A percentile compares a stretch with the other conserved stretches of the same genome.
Evolutionary conservation across 2,888 invertebrate species (phyloP).

Genomic region (Griposia aprilina): DNA sequence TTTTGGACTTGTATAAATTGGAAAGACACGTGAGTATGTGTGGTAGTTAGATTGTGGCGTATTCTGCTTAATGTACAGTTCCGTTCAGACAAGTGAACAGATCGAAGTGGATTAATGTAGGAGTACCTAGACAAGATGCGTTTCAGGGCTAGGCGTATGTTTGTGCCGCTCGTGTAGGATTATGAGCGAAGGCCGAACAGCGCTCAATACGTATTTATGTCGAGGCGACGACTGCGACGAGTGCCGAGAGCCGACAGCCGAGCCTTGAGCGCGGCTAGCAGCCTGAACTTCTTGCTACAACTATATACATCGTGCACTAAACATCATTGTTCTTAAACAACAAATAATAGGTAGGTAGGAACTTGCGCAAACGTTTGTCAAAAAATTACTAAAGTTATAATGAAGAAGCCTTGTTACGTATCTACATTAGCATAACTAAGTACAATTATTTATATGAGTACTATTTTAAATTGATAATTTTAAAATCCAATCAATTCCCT

Average conservation of each 20-base stretch:
- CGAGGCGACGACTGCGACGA: slow-evolving; percentile 16
- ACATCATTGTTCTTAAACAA: slow-evolving; percentile 45
- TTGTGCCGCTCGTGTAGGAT: slow-evolving; percentile 46
- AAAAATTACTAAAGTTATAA: slow-evolving; percentile 25
- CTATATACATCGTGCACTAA: slow-evolving; percentile 47
- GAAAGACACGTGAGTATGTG: neutral
- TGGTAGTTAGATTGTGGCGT: neutral
- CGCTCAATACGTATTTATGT: slow-evolving; percentile 26
- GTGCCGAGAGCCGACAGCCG: slow-evolving; percentile 25
- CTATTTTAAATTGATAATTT: slow-evolving; percentile 16
- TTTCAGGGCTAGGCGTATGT: slow-evolving; percentile 37
- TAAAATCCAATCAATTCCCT: slow-evolving; percentile 44
- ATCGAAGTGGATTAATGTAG: slow-evolving; percentile 52
- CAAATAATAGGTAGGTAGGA: slow-evolving; percentile 21
- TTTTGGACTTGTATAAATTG: too few species aligned
- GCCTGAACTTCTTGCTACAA: slow-evolving; percentile 50
- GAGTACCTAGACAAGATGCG: slow-evolving; percentile 27
- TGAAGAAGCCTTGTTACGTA: slow-evolving; percentile 18
- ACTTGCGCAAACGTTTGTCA: slow-evolving; percentile 39
- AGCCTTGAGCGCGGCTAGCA: slow-evolving; percentile 61
- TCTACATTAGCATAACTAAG: slow-evolving; percentile 7
- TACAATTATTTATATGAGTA: slow-evolving; percentile 6
- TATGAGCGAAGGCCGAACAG: slow-evolving; percentile 59
- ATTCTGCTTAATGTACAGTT: slow-evolving; percentile 23
- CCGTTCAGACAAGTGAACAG: slow-evolving; percentile 31